A percentile compares a stretch with the other conserved stretches of the same genome.
Conservation (phyloP, 2,113 vertebrate species). For the Heliornis fulica region DNA sequence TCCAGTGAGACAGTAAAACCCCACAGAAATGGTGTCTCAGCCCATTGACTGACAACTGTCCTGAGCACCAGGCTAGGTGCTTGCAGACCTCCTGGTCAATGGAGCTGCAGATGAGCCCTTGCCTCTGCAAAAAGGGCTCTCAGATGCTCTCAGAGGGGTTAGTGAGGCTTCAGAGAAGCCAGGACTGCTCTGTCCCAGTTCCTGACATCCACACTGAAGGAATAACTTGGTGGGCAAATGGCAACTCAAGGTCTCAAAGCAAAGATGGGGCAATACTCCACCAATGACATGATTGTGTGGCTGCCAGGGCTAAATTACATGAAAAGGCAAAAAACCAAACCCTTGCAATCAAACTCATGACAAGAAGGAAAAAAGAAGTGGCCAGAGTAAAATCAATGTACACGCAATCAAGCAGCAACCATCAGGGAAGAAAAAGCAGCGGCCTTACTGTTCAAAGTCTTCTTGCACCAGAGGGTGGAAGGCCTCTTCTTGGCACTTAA, state of each 20-base stretch:
- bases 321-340: background rate
- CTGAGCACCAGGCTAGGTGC: background rate
- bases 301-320: background rate
- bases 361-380: background rate
- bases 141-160: background rate
- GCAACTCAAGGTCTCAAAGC: background rate
- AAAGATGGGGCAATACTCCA: background rate
- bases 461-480: background rate
- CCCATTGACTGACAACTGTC: too few species aligned
- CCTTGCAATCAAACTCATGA: fast-evolving
- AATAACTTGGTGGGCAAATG: background rate
- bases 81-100: background rate
- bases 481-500: slow-evolving; percentile 20
- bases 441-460: slow-evolving; percentile 52
- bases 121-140: background rate
- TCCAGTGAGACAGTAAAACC: background rate
- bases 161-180: background rate
- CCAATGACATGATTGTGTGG: fast-evolving
- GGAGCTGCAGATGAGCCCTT: background rate
- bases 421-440: fast-evolving
- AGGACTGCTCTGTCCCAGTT: fast-evolving
- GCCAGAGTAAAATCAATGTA: fast-evolving
- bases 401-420: background rate
- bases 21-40: background rate
- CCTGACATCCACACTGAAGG: background rate